Evolutionary conservation across 2,113 vertebrate genomes (phyloP).

Genomic region (Phyllopteryx taeniolatus): DNA sequence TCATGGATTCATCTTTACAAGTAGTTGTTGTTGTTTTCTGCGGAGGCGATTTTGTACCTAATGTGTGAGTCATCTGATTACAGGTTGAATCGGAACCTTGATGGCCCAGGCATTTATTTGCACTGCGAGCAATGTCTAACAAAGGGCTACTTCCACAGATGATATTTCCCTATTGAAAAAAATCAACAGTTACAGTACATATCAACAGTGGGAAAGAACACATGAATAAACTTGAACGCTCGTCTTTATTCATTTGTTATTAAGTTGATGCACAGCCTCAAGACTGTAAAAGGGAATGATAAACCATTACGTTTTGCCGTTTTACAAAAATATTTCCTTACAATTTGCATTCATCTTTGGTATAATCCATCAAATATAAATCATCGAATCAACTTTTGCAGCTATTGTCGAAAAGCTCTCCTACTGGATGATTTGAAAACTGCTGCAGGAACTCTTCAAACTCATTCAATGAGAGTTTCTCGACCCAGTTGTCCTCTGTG

Average conservation of each 20-base stretch:
- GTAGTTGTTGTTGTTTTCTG: background rate
- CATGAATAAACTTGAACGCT: background rate
- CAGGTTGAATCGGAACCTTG: too few species aligned
- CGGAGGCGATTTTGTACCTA: background rate
- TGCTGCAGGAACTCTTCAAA: conserved; percentile 63
- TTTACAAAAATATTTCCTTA: background rate
- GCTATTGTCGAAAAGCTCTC: conserved; percentile 65
- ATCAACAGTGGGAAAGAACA: background rate
- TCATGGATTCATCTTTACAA: background rate
- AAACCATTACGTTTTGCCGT: background rate
- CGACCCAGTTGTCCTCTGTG: conserved; percentile 64
- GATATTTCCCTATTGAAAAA: background rate
- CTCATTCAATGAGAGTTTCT: conserved; percentile 47
- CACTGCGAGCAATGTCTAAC: background rate
- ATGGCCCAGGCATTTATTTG: too few species aligned
- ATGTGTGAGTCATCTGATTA: too few species aligned
- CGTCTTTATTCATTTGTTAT: conserved; percentile 1
- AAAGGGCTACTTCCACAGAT: background rate
- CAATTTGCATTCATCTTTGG: background rate
- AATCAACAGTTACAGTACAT: background rate
- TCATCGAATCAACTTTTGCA: conserved; percentile 33
- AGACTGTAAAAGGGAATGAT: background rate
- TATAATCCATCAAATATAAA: background rate
- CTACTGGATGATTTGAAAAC: conserved; percentile 55
- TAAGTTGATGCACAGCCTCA: background rate